phyloP scores from a whole-genome alignment of 53 echinoderm and acorn worm genomes.

The Henricia sp. region DNA sequence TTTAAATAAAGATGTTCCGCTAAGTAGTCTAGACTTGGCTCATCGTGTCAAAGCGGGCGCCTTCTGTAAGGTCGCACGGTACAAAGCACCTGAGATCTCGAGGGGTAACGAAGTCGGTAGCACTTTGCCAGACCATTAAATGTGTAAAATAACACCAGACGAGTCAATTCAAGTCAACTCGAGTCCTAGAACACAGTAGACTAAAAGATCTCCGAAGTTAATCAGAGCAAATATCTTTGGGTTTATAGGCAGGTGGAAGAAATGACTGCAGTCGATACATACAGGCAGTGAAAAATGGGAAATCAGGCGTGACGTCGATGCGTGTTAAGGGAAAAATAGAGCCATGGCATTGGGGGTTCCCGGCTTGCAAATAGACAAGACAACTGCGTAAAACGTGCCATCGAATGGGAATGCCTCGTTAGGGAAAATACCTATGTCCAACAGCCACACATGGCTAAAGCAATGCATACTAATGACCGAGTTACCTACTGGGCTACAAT shows the following conservation, averaged over 20 bases:
- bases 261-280: not conserved
- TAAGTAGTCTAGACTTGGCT: too few species aligned
- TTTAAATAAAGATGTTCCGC: too few species aligned
- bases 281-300: not conserved
- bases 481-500: too few species aligned
- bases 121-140: constrained; percentile 21
- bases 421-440: not conserved
- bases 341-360: not conserved
- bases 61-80: too few species aligned
- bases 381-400: constrained; percentile 17
- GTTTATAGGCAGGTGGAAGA: not conserved
- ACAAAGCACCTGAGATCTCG: constrained; percentile 15
- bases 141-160: constrained; percentile 6
- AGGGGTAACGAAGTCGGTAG: constrained; percentile 4
- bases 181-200: not conserved
- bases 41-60: too few species aligned
- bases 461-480: constrained; percentile 27
- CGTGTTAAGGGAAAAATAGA: not conserved
- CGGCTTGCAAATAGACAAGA: not conserved
- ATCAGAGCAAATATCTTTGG: not conserved
- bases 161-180: constrained; percentile 18
- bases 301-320: constrained; percentile 1
- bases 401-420: constrained; percentile 5
- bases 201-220: not conserved
- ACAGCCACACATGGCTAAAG: not conserved